phyloP scores from a whole-genome alignment of 2,113 vertebrate species.

The Microcebus jonahi region DNA sequence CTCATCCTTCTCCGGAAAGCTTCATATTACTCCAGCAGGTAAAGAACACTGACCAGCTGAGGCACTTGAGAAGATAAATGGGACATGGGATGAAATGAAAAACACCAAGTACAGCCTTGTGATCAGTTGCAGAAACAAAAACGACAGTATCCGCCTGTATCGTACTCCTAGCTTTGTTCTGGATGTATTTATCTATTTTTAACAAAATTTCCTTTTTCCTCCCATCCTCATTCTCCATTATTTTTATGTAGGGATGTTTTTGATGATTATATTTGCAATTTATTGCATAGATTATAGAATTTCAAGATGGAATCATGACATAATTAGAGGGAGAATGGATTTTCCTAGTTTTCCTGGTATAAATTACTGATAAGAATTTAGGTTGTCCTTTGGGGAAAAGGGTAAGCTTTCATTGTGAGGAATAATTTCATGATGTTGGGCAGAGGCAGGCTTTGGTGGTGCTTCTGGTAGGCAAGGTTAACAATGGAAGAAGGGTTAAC shows the following conservation, averaged over 20 bases:
- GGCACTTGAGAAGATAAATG: not conserved
- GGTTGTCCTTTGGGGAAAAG: not conserved
- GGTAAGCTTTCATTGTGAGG: not conserved
- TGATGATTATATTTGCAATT: not conserved
- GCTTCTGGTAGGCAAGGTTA: not conserved
- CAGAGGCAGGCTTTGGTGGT: not conserved
- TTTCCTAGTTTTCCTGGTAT: not conserved
- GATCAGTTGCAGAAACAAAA: not conserved
- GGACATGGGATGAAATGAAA: not conserved
- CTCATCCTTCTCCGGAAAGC: not conserved
- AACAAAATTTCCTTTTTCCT: not conserved
- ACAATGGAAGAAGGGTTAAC: not conserved
- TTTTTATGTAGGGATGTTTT: not conserved
- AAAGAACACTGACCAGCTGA: not conserved
- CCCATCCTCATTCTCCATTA: not conserved
- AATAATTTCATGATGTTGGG: not conserved
- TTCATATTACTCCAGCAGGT: not conserved
- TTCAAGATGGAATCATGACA: not conserved
- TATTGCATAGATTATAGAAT: not conserved
- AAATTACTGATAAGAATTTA: not conserved
- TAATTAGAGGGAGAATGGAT: not conserved
- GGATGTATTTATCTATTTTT: not conserved
- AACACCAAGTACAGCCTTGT: not conserved
- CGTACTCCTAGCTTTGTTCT: not conserved
- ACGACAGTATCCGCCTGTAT: accelerated